Conservation (phyloP, 2,888 invertebrate genomes). For the Leptopilina drosophilae region DNA sequence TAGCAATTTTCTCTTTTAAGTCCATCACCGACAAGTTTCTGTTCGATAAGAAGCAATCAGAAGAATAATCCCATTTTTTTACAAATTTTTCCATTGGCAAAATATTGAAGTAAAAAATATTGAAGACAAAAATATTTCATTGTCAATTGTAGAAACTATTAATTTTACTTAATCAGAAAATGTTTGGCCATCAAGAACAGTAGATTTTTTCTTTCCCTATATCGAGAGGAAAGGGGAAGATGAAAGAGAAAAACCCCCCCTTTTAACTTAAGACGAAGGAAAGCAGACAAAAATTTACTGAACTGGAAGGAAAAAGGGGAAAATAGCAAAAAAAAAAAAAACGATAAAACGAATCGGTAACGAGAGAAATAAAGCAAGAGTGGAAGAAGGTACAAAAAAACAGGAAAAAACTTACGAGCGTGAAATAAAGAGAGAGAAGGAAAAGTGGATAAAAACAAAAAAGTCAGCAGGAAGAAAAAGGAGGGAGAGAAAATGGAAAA, state of each 20-base stretch:
- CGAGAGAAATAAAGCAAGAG: not conserved
- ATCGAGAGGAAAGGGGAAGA: not conserved
- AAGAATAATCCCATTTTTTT: no score
- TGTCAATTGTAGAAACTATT: no score
- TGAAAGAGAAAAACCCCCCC: not conserved
- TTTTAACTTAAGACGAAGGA: not conserved
- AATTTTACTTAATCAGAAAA: no score
- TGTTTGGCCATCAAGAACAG: no score
- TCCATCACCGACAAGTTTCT: no score
- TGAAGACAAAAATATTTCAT: no score
- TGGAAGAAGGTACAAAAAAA: not conserved
- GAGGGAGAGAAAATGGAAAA: not conserved
- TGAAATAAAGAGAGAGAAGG: not conserved
- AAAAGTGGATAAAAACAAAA: not conserved
- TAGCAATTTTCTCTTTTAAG: no score
- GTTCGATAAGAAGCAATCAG: no score
- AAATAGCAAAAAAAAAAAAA: not conserved
- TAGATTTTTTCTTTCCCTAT: no score
- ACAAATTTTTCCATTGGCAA: no score
- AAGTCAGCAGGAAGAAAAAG: not conserved
- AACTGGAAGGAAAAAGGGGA: not conserved
- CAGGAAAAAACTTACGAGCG: not conserved
- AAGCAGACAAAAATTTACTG: not conserved
- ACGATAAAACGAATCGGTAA: not conserved
- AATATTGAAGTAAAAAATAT: no score